phyloP scores from a whole-genome alignment of 2,113 vertebrate genomes.

The Choloepus hoffmanni region DNA sequence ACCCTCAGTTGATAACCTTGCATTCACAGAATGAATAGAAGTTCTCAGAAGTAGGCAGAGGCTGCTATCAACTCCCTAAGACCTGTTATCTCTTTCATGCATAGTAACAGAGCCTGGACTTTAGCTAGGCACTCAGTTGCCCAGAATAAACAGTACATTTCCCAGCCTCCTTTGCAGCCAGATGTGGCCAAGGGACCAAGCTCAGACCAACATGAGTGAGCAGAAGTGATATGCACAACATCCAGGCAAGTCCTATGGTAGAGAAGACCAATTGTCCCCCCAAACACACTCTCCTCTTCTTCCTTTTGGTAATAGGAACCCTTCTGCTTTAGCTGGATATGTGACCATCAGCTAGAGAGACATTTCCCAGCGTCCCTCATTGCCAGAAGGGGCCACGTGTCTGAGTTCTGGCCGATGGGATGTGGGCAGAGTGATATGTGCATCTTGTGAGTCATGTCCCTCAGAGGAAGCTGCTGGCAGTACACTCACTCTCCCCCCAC shows the following conservation, averaged over 20 bases:
- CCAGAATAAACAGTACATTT: not conserved
- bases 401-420: not conserved
- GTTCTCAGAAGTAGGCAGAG: not conserved
- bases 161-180: not conserved
- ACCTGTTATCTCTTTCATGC: not conserved
- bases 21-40: not conserved
- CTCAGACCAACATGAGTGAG: not conserved
- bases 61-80: not conserved
- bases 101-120: not conserved
- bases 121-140: not conserved
- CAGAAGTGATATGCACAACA: not conserved
- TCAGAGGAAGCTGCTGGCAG: not conserved
- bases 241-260: not conserved
- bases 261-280: not conserved
- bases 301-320: not conserved
- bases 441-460: not conserved
- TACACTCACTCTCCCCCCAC: too few relatives aligned
- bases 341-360: not conserved
- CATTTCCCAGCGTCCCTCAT: not conserved
- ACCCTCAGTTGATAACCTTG: not conserved
- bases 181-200: not conserved
- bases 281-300: not conserved
- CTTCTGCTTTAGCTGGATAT: not conserved
- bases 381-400: not conserved
- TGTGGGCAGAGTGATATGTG: not conserved